Percentiles rank a stretch among this genome's conserved stretches.
Evolutionary conservation across 1,140 invertebrate genomes (phyloP).

Genomic region (Campoletis sonorensis): DNA sequence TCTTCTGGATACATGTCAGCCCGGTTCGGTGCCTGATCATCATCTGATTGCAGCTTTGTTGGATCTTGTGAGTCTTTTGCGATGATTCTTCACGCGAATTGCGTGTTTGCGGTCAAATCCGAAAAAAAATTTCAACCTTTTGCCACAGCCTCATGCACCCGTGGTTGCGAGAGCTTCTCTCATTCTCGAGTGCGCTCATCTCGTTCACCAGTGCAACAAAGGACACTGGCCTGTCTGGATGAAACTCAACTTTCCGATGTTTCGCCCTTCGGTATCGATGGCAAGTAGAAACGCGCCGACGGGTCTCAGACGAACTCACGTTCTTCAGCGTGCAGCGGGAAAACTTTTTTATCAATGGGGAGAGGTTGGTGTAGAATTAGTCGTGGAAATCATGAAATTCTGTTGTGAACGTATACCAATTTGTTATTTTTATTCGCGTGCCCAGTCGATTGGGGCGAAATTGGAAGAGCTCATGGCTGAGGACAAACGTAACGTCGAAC

Average conservation of each 20-base stretch:
- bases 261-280: slow-evolving; percentile 84
- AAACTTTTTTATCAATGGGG: slow-evolving; percentile 99
- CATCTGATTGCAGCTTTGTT: slow-evolving; percentile 96
- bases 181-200: slow-evolving; percentile 95
- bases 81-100: neutral
- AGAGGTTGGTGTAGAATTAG: slow-evolving; percentile 80
- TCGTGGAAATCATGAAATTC: neutral
- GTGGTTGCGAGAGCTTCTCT: slow-evolving; percentile 93
- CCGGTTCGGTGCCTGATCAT: slow-evolving; percentile 96
- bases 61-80: slow-evolving; percentile 87
- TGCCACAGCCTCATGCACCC: slow-evolving; percentile 91
- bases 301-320: slow-evolving; percentile 84
- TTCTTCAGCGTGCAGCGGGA: slow-evolving; percentile 93
- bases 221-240: slow-evolving; percentile 98
- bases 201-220: slow-evolving; percentile 98
- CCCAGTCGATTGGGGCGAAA: slow-evolving; percentile 87
- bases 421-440: slow-evolving; percentile 27
- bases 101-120: neutral
- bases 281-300: slow-evolving; percentile 76
- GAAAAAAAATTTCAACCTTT: slow-evolving; percentile 52
- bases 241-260: slow-evolving; percentile 89
- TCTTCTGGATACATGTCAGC: slow-evolving; percentile 95
- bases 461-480: slow-evolving; percentile 89
- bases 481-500: slow-evolving; percentile 84
- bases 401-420: neutral